These are phyloP conservation scores for Antidorcas marsupialis DNA, from an alignment of 2,113 vertebrate genomes.

Conservation along the genomic window DNA sequence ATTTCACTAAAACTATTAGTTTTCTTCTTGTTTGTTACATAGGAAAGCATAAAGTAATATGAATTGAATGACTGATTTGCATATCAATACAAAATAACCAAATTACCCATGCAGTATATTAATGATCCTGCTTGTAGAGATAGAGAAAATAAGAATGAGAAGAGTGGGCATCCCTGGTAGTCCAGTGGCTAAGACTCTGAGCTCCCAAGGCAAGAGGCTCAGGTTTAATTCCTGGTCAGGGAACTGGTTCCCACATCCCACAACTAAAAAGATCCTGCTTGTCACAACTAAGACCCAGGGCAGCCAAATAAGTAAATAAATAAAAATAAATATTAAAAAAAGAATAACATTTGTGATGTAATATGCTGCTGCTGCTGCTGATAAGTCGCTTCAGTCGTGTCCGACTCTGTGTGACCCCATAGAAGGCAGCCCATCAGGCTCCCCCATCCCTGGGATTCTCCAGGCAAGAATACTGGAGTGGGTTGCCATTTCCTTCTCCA, in stretches of 20 bases:
- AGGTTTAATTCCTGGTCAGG: not conserved
- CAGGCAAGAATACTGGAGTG: no score
- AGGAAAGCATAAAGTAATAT: slow-evolving; percentile 3
- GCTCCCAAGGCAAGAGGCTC: not conserved
- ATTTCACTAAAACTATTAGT: slow-evolving; percentile 19
- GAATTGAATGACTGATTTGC: not conserved
- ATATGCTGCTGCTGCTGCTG: not conserved
- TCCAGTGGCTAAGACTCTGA: not conserved
- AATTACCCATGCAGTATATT: not conserved
- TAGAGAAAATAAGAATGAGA: not conserved
- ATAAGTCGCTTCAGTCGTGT: no score
- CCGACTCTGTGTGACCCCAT: no score
- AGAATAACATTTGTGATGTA: not conserved
- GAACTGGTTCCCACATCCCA: not conserved
- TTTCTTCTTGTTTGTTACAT: slow-evolving; percentile 9
- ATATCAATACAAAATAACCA: slow-evolving; percentile 3
- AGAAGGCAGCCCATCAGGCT: no score
- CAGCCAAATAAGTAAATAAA: not conserved
- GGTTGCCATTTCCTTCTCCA: no score
- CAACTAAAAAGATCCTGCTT: not conserved
- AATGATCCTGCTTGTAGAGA: not conserved
- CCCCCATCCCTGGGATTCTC: no score
- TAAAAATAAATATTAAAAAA: not conserved
- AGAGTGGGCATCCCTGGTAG: not conserved
- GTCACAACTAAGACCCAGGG: not conserved